phyloP scores from a whole-genome alignment of 2,797 vertebrate species.

The Pithecia hirsuta region DNA sequence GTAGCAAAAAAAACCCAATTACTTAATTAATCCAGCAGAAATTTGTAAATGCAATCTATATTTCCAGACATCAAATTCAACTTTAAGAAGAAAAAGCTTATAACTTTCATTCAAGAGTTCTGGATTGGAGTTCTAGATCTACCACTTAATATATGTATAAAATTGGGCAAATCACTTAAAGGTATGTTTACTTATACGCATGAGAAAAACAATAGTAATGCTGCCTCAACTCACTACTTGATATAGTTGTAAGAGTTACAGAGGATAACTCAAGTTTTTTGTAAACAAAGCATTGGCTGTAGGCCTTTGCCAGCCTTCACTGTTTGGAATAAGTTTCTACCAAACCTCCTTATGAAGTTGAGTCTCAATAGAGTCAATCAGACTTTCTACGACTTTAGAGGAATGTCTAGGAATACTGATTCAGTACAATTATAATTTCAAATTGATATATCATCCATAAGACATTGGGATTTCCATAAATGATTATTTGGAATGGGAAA shows the following conservation, averaged over 20 bases:
- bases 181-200: not conserved
- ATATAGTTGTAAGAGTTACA: not conserved
- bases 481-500: not conserved
- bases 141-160: not conserved
- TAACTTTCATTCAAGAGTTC: constrained; percentile 2
- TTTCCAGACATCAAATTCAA: constrained; percentile 2
- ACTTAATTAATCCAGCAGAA: not conserved
- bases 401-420: not conserved
- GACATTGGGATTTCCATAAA: not conserved
- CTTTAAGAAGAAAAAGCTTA: not conserved
- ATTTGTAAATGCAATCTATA: not conserved
- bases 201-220: not conserved
- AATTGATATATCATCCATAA: not conserved
- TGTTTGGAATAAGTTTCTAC: not conserved
- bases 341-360: not conserved
- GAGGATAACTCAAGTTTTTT: not conserved
- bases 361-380: not conserved
- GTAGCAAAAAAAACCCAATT: not conserved
- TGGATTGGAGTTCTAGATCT: not conserved
- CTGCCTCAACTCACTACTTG: not conserved
- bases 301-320: not conserved
- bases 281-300: not conserved
- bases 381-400: not conserved
- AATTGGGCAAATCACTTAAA: not conserved
- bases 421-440: not conserved